These are phyloP conservation scores for Cheilosia urbana DNA, from an alignment of 2,888 invertebrate genomes.

Conservation along the genomic window DNA sequence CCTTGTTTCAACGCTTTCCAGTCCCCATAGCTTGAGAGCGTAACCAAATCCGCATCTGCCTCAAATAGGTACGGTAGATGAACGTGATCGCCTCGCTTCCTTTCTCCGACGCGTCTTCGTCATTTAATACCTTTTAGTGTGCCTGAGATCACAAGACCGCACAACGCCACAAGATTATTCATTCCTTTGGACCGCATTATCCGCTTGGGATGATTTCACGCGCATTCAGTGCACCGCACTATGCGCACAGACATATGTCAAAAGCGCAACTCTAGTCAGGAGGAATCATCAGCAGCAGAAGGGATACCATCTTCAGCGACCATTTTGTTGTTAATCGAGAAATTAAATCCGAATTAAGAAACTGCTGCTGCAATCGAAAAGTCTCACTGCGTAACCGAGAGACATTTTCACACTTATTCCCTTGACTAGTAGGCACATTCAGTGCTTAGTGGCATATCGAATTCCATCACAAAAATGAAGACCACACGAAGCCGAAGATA, in stretches of 20 bases:
- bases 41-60: constrained; percentile 39
- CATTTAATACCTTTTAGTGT: constrained; percentile 37
- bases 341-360: constrained; percentile 69
- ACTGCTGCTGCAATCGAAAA: constrained; percentile 32
- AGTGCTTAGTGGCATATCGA: constrained; percentile 53
- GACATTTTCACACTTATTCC: constrained; percentile 45
- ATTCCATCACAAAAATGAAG: constrained; percentile 46
- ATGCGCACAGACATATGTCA: constrained; percentile 25
- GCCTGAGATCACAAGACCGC: constrained; percentile 50
- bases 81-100: constrained; percentile 26
- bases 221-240: constrained; percentile 37
- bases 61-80: neutral
- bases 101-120: constrained; percentile 41
- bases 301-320: neutral
- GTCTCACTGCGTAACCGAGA: constrained; percentile 9
- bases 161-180: constrained; percentile 29
- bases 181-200: constrained; percentile 53
- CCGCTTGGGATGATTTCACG: constrained; percentile 64
- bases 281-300: constrained; percentile 35
- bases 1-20: constrained; percentile 70
- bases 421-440: constrained; percentile 19
- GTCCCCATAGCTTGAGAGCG: constrained; percentile 9
- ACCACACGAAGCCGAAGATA: constrained; percentile 16
- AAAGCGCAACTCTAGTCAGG: constrained; percentile 41
- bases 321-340: constrained; percentile 63